These are phyloP conservation scores for Lasioglossum oenotherae DNA, from an alignment of 2,888 invertebrate species.

Conservation along the genomic window DNA sequence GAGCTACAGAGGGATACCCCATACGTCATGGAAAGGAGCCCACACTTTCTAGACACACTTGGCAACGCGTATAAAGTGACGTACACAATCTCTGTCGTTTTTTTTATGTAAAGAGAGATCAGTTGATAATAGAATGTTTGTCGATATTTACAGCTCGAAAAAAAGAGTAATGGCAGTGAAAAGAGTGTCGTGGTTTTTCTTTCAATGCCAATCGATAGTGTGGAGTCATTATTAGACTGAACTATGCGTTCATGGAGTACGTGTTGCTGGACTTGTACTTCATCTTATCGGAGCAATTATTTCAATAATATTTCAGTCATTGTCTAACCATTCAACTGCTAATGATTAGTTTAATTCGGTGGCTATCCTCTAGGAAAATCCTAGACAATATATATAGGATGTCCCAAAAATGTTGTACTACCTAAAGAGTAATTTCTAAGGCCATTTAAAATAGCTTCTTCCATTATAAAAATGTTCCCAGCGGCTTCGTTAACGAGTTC, in stretches of 20 bases:
- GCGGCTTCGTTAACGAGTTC: no score
- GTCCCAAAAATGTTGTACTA: no score
- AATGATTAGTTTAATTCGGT: no score
- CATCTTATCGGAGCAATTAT: background rate
- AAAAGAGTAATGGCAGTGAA: background rate
- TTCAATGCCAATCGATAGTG: background rate
- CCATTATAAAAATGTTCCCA: no score
- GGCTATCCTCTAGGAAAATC: no score
- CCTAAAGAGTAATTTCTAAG: no score
- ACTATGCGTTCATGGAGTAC: background rate
- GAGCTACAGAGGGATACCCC: slow-evolving; percentile 74
- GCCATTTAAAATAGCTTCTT: no score
- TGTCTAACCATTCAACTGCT: no score
- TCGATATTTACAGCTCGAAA: slow-evolving; percentile 18
- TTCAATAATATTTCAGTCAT: no score
- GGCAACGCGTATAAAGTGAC: background rate
- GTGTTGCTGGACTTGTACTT: background rate
- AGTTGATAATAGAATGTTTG: slow-evolving; percentile 14
- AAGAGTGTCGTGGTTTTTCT: background rate
- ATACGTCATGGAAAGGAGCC: slow-evolving; percentile 72
- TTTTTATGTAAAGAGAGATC: background rate
- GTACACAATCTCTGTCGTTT: background rate
- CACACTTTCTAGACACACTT: slow-evolving; percentile 68
- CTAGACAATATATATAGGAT: no score
- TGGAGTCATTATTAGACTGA: background rate